These are phyloP conservation scores for Halesus radiatus DNA, from an alignment of 1,140 invertebrate species.

Conservation along the genomic window DNA sequence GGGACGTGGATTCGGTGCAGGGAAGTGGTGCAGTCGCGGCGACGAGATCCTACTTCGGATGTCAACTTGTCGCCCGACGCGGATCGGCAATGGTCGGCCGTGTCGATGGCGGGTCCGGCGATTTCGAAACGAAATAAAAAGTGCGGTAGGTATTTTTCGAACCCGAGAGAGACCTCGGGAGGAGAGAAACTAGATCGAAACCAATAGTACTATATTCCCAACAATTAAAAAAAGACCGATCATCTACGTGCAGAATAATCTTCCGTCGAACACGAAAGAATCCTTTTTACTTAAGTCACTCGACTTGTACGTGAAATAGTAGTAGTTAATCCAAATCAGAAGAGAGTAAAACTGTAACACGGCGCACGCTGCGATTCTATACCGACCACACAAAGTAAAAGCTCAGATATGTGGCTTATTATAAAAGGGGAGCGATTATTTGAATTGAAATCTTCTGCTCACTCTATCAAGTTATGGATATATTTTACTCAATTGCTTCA, in stretches of 20 bases:
- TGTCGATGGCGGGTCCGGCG: conserved; percentile 5
- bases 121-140: conserved; percentile 57
- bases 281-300: background rate
- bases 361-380: conserved; percentile 14
- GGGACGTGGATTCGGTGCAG: background rate
- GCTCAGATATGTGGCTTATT: background rate
- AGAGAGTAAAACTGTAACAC: conserved; percentile 41
- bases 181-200: conserved; percentile 18
- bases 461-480: background rate
- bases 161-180: background rate
- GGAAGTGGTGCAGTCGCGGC: conserved; percentile 14
- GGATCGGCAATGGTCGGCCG: conserved; percentile 40
- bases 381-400: background rate
- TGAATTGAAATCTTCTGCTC: background rate
- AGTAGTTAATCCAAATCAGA: background rate
- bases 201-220: background rate
- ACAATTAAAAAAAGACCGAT: background rate
- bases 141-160: conserved; percentile 33
- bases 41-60: conserved; percentile 42
- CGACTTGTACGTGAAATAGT: background rate
- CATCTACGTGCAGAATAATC: background rate
- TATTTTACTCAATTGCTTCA: background rate
- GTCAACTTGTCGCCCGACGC: conserved; percentile 49
- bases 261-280: background rate
- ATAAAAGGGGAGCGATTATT: background rate